Evolutionary conservation across 2,113 vertebrate species (phyloP).

Genomic region (Triplophysa siluroides): DNA sequence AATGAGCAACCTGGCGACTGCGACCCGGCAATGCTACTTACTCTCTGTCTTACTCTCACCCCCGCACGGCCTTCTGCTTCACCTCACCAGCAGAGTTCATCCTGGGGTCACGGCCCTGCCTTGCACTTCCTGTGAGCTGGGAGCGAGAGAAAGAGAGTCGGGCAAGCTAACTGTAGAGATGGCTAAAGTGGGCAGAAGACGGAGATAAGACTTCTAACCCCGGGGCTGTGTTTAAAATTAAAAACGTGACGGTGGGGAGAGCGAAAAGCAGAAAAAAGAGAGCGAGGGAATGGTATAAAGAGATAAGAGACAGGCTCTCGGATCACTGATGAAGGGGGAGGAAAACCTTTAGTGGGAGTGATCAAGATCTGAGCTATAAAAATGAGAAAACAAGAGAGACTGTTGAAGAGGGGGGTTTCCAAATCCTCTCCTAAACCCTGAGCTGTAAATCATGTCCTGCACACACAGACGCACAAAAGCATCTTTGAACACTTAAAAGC

Average conservation of each 20-base stretch:
- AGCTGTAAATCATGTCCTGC: conserved; percentile 21
- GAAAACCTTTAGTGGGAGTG: conserved; percentile 16
- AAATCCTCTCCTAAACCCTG: conserved; percentile 16
- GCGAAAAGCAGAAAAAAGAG: conserved; percentile 19
- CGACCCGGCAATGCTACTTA: conserved; percentile 39
- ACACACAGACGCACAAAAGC: conserved; percentile 11
- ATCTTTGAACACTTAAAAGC: not conserved
- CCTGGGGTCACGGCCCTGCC: conserved; percentile 45
- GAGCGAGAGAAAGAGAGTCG: not conserved
- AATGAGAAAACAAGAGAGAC: conserved; percentile 12
- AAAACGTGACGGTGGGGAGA: conserved; percentile 19
- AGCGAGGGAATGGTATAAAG: conserved; percentile 21
- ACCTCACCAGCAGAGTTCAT: conserved; percentile 51
- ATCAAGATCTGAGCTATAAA: conserved; percentile 22
- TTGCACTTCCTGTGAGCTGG: conserved; percentile 13
- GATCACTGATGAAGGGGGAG: conserved; percentile 16
- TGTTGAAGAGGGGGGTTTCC: conserved; percentile 33
- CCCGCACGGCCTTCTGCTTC: conserved; percentile 44
- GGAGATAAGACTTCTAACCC: conserved; percentile 31
- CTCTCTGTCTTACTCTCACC: conserved; percentile 35
- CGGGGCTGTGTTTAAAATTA: conserved; percentile 14
- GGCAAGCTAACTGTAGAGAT: not conserved
- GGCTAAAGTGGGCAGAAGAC: not conserved
- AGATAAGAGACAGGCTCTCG: conserved; percentile 13
- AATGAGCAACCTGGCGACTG: conserved; percentile 47